These are phyloP conservation scores for Tanypteryx hageni DNA, from an alignment of 2,888 invertebrate genomes.

Conservation along the genomic window DNA sequence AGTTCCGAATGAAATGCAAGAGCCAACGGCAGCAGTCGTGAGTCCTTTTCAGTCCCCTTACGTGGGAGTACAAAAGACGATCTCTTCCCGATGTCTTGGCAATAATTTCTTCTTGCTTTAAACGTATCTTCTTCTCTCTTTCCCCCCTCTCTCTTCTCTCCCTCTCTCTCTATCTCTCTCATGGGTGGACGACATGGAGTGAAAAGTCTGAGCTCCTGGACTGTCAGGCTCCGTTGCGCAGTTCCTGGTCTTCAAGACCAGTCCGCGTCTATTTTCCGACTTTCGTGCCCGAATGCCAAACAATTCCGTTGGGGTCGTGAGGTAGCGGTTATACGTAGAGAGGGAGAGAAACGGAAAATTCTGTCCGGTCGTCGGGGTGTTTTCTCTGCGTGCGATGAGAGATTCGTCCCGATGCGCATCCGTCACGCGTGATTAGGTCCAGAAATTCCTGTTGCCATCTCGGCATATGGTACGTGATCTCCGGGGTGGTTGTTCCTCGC, in stretches of 20 bases:
- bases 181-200: neutral
- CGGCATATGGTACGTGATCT: neutral
- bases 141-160: too few relatives aligned
- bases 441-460: constrained; percentile 17
- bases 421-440: constrained; percentile 25
- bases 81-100: neutral
- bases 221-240: constrained; percentile 61
- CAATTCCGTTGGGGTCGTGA: constrained; percentile 11
- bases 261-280: constrained; percentile 26
- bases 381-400: constrained; percentile 26
- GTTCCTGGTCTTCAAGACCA: neutral
- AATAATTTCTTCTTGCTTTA: constrained; percentile 35
- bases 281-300: constrained; percentile 40
- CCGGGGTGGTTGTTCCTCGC: neutral
- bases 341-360: constrained; percentile 13
- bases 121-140: too few relatives aligned
- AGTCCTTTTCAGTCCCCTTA: neutral
- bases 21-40: constrained; percentile 48
- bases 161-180: neutral
- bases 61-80: neutral
- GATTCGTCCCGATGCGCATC: neutral
- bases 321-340: constrained; percentile 2
- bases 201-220: neutral
- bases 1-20: neutral
- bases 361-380: neutral